phyloP scores from a whole-genome alignment of 1,140 invertebrate genomes.

The Maniola jurtina region DNA sequence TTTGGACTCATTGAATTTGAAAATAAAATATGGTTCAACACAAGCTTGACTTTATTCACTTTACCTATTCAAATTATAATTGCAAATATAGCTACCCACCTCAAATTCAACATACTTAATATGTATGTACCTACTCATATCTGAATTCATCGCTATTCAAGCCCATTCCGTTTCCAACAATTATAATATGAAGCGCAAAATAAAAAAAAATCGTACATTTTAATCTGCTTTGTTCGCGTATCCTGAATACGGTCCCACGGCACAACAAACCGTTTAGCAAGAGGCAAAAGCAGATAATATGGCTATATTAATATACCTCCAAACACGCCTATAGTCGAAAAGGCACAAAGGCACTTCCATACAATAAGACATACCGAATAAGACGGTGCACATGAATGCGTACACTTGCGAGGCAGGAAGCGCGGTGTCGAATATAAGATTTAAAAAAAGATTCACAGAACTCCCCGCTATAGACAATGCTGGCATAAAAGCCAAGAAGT shows the following conservation, averaged over 20 bases:
- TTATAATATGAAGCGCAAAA: neutral
- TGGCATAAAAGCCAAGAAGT: conserved; percentile 52
- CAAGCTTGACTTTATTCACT: no score
- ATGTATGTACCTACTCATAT: neutral
- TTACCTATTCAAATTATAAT: no score
- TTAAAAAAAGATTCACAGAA: conserved; percentile 62
- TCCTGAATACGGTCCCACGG: conserved; percentile 51
- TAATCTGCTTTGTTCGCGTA: conserved; percentile 34
- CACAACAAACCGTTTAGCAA: conserved; percentile 45
- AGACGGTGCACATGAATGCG: conserved; percentile 53
- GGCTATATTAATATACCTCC: conserved; percentile 64
- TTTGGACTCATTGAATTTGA: no score
- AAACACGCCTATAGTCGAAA: conserved; percentile 66
- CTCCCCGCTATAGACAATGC: conserved; percentile 59
- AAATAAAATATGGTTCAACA: no score
- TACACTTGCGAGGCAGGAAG: conserved; percentile 70
- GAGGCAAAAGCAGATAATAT: conserved; percentile 56
- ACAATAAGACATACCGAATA: conserved; percentile 58
- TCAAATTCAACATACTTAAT: no score
- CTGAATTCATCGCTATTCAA: neutral
- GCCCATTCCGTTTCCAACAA: conserved; percentile 7
- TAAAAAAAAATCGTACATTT: conserved; percentile 27
- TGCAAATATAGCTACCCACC: no score
- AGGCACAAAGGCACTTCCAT: conserved; percentile 71
- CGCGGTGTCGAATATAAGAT: conserved; percentile 67